Percentiles rank a stretch among this genome's conserved stretches.
Evolutionary conservation across 2,888 invertebrate species (phyloP).

Genomic region (Toxonevra muliebris): DNA sequence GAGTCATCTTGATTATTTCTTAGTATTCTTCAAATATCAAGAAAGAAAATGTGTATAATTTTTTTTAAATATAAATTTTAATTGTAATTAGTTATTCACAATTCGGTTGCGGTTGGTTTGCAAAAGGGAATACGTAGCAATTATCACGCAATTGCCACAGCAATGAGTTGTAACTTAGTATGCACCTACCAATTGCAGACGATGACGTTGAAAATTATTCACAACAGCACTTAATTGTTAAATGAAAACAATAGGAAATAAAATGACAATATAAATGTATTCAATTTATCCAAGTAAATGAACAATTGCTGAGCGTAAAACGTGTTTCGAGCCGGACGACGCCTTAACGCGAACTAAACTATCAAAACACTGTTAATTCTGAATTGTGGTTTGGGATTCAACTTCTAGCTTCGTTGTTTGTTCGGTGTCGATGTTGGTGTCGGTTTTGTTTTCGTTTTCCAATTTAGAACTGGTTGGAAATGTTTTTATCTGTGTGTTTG

Average conservation of each 20-base stretch:
- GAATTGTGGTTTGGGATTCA: conserved; percentile 9
- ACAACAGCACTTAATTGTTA: too few species aligned
- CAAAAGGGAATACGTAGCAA: neutral
- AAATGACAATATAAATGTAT: too few species aligned
- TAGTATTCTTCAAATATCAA: neutral
- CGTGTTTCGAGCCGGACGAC: conserved; percentile 5
- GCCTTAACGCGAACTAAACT: conserved; percentile 22
- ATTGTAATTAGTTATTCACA: too few species aligned
- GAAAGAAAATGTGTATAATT: neutral
- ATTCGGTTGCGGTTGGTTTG: conserved; percentile 1
- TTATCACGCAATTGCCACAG: too few species aligned
- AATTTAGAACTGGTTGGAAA: too few species aligned
- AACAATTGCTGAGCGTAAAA: neutral
- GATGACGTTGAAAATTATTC: too few species aligned
- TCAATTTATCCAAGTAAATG: too few species aligned
- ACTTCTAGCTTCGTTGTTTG: conserved; percentile 2
- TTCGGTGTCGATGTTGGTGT: neutral
- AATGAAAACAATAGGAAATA: too few species aligned
- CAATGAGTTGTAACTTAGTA: too few species aligned
- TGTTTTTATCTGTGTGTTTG: too few species aligned
- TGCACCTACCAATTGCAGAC: too few species aligned
- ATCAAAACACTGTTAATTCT: neutral
- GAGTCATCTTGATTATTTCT: conserved; percentile 39
- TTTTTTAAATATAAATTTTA: neutral
- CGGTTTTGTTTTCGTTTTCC: too few species aligned